Percentiles rank a stretch among this genome's conserved stretches.
Evolutionary conservation across 2,888 invertebrate species (phyloP).

Genomic region (Bhutanitis thaidina): DNA sequence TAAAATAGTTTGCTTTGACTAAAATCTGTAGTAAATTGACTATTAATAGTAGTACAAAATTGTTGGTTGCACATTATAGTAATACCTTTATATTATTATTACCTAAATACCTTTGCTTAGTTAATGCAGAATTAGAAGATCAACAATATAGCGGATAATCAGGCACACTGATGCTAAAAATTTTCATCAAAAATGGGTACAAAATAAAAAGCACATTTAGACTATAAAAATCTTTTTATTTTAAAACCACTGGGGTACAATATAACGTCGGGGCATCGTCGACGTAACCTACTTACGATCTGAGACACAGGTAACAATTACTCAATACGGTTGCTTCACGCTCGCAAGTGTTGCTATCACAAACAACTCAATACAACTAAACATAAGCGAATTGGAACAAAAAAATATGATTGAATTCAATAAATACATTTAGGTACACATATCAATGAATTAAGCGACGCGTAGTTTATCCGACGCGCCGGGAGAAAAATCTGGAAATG

Average conservation of each 20-base stretch:
- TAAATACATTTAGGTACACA: slow-evolving; percentile 61
- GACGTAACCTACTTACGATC: slow-evolving; percentile 49
- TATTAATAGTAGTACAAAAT: too few species aligned
- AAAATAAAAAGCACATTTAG: slow-evolving; percentile 46
- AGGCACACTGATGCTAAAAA: too few species aligned
- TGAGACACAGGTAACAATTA: slow-evolving; percentile 60
- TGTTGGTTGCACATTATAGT: too few species aligned
- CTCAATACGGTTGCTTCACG: slow-evolving; percentile 36
- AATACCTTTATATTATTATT: too few species aligned
- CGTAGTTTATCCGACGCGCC: slow-evolving; percentile 7
- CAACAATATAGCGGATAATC: too few species aligned
- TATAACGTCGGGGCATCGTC: slow-evolving; percentile 44
- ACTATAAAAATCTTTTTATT: slow-evolving; percentile 72
- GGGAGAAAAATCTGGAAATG: neutral
- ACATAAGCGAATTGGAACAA: slow-evolving; percentile 61
- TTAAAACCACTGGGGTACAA: slow-evolving; percentile 74
- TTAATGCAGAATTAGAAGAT: too few species aligned
- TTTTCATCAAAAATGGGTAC: too few species aligned
- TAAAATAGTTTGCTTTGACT: too few species aligned
- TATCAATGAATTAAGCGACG: slow-evolving; percentile 3
- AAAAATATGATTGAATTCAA: slow-evolving; percentile 59
- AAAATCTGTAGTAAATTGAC: too few species aligned
- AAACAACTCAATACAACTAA: slow-evolving; percentile 55
- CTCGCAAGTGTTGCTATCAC: slow-evolving; percentile 42
- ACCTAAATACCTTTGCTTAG: too few species aligned